These are phyloP conservation scores for Octonoba sinensis DNA, from an alignment of 2,888 invertebrate species.

Conservation along the genomic window DNA sequence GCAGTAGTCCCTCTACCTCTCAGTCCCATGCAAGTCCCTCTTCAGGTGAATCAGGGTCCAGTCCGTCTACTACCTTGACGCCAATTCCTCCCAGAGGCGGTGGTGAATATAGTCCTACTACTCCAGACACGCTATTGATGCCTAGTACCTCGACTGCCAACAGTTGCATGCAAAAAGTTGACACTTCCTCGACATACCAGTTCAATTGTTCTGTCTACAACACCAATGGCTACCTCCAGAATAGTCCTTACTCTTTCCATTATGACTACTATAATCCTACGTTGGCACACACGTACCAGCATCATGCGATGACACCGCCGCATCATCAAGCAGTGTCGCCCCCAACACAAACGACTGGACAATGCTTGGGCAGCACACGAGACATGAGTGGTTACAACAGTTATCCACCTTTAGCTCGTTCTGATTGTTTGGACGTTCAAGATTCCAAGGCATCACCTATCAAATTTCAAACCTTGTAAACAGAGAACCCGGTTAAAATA, in stretches of 20 bases:
- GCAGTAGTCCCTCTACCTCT: constrained; percentile 68
- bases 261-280: constrained; percentile 79
- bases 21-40: constrained; percentile 54
- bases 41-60: constrained; percentile 67
- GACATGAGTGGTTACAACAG: constrained; percentile 22
- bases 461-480: constrained; percentile 18
- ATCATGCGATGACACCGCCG: constrained; percentile 73
- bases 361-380: constrained; percentile 30
- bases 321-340: constrained; percentile 23
- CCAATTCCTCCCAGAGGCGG: constrained; percentile 15
- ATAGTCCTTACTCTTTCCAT: constrained; percentile 76
- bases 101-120: constrained; percentile 49
- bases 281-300: constrained; percentile 77
- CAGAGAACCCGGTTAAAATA: neutral
- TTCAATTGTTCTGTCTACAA: constrained; percentile 71
- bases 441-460: constrained; percentile 23
- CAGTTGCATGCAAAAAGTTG: constrained; percentile 65
- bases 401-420: constrained; percentile 25
- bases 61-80: constrained; percentile 24
- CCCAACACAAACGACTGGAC: constrained; percentile 13
- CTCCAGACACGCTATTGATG: constrained; percentile 66
- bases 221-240: constrained; percentile 74
- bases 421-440: constrained; percentile 29
- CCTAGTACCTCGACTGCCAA: constrained; percentile 29
- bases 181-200: constrained; percentile 68